These are phyloP conservation scores for Sebastes alutus DNA, from an alignment of 2,797 vertebrate species.

Conservation along the genomic window DNA sequence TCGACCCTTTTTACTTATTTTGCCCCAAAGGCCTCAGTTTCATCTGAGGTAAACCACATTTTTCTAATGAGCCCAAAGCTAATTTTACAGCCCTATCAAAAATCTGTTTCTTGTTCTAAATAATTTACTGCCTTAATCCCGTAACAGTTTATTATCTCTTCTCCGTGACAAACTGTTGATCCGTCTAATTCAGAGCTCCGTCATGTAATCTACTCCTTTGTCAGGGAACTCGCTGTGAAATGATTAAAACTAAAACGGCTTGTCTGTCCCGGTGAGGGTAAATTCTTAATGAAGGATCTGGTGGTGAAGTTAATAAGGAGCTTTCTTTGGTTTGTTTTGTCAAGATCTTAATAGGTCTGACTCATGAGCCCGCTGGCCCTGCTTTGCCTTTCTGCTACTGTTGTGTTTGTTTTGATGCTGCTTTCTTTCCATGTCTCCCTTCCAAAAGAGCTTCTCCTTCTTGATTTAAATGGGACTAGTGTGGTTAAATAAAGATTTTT, in stretches of 20 bases:
- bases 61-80: constrained; percentile 9
- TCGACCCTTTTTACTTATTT: constrained; percentile 18
- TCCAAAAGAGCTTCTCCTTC: neutral
- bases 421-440: neutral
- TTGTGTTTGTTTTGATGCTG: neutral
- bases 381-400: neutral
- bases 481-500: constrained; percentile 16
- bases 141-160: constrained; percentile 24
- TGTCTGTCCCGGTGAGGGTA: neutral
- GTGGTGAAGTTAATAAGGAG: neutral
- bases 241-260: constrained; percentile 12
- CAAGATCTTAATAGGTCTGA: neutral
- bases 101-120: constrained; percentile 15
- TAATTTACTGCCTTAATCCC: constrained; percentile 27
- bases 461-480: neutral
- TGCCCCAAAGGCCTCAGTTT: constrained; percentile 12
- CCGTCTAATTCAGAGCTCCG: constrained; percentile 19
- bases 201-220: constrained; percentile 17
- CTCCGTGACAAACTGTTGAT: constrained; percentile 3
- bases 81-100: constrained; percentile 30
- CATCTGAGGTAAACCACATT: constrained; percentile 14
- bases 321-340: neutral
- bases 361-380: neutral
- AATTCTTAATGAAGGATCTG: constrained; percentile 1
- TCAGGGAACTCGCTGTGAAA: constrained; percentile 15